Conservation (phyloP, 2,113 vertebrate genomes). For the Sclerurus mexicanus region DNA sequence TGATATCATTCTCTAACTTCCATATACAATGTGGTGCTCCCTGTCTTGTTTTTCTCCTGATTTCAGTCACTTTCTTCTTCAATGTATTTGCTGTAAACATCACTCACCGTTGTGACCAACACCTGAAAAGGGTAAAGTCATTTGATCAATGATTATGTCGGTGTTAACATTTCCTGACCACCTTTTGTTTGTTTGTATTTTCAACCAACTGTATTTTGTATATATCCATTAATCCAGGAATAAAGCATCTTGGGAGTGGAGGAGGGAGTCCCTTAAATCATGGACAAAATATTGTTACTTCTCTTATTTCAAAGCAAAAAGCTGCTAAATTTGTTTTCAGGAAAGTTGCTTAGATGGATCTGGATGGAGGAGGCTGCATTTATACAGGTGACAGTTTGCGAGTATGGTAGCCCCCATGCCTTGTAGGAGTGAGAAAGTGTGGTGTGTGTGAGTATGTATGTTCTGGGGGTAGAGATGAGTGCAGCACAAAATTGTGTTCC, state of each 20-base stretch:
- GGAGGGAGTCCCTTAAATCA: background rate
- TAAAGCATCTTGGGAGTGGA: background rate
- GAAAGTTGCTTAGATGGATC: background rate
- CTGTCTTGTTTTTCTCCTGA: background rate
- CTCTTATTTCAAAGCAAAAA: background rate
- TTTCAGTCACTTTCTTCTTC: background rate
- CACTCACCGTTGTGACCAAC: background rate
- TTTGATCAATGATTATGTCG: background rate
- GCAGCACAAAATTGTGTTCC: background rate
- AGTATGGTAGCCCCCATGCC: background rate
- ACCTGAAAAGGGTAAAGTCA: background rate
- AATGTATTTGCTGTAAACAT: background rate
- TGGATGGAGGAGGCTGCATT: background rate
- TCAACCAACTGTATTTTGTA: background rate
- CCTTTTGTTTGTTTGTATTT: background rate
- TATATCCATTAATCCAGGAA: background rate
- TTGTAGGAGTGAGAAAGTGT: background rate
- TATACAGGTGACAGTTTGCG: background rate
- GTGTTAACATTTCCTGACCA: background rate
- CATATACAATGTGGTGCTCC: fast-evolving
- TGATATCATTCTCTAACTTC: background rate
- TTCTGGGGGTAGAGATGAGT: background rate
- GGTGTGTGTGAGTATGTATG: background rate
- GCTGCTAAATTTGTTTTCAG: background rate
- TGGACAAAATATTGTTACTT: background rate